Base-by-base conservation (phyloP, 2,888 invertebrate genomes). In the Tipula confusa region DNA sequence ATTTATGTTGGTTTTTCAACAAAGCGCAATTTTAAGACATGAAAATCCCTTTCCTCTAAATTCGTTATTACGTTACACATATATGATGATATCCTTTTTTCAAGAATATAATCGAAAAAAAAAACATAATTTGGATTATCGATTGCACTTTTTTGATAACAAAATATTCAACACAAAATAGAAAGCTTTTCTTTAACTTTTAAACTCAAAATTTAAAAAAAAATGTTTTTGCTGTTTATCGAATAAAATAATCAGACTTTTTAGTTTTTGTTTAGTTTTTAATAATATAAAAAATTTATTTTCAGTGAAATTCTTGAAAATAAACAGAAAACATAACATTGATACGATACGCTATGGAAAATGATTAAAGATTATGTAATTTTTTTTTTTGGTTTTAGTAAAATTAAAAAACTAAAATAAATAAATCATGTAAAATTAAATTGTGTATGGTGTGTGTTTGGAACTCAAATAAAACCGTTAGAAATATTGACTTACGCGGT, bases 1-100 rank as follows among this genome's bases (percentile, higher is more conserved):
- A 80, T 80, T 80, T 80, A 80, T 80, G 80, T 15, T 80, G 79
- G 79, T 79, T 79, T 43, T 24, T 1, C 64, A 64, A 64, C 24
- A 18, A 18, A 7, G 24, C n/a, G n/a, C 18, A 18, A 24, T 1
- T 24, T 7, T 1, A 64, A 24, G 24, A 64, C 18, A 38, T n/a
- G 38, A 64, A 64, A 64, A 64, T 11, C 1, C 13, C 24, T 24
- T 64, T 64, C 64, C 64, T 64, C 64, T 18, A 9, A 18, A 7
- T 5, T 43, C n/a, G 43, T 43, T 43, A 15, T 43, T 15, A 43
- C 6, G 15, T 15, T 43, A 43, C 43, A n/a, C n/a, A n/a, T n/a
- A n/a, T n/a, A n/a, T n/a, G n/a, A n/a, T n/a, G n/a, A n/a, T n/a
- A n/a, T n/a, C n/a, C n/a, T n/a, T 43, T 43, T 43, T 7, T 15